A percentile compares a stretch with the other conserved stretches of the same genome.
Evolutionary conservation across 1,140 invertebrate genomes (phyloP).

Genomic region (Pogonognathellus flavescens): DNA sequence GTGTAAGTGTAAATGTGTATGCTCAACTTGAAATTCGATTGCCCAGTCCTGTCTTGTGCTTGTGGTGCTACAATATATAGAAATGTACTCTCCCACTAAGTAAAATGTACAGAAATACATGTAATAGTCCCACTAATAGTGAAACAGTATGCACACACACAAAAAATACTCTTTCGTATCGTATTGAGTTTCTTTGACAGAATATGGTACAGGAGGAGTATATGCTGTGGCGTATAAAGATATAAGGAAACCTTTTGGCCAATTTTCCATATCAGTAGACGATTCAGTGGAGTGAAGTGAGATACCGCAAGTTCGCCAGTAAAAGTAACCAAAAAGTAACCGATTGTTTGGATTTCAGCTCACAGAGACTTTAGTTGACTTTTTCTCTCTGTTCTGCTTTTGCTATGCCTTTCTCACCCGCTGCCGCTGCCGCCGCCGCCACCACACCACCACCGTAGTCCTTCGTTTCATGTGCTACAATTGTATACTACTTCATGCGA

Average conservation of each 20-base stretch:
- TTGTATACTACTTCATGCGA: neutral
- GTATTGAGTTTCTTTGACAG: too few relatives aligned
- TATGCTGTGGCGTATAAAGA: too few relatives aligned
- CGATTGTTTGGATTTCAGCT: constrained; percentile 46
- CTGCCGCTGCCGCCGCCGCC: too few relatives aligned
- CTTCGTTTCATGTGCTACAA: neutral
- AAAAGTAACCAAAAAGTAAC: constrained; percentile 45
- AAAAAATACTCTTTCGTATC: too few relatives aligned
- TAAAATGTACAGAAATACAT: too few relatives aligned
- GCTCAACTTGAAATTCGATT: constrained; percentile 8
- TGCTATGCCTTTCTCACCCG: neutral
- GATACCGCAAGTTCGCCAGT: constrained; percentile 47
- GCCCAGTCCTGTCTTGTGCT: neutral
- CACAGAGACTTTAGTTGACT: neutral
- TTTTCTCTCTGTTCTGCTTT: neutral
- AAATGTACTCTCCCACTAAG: too few relatives aligned
- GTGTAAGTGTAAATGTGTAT: too few relatives aligned
- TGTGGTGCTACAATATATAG: too few relatives aligned
- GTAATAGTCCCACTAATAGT: too few relatives aligned
- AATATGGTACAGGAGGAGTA: too few relatives aligned
- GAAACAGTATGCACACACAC: too few relatives aligned
- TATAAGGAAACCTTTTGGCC: constrained; percentile 22
- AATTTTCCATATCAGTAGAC: constrained; percentile 42
- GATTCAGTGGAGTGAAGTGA: constrained; percentile 46
- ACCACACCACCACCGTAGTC: neutral